A percentile compares a stretch with the other conserved stretches of the same genome.
phyloP scores from a whole-genome alignment of 2,797 vertebrate genomes.

The Sylvia borin region DNA sequence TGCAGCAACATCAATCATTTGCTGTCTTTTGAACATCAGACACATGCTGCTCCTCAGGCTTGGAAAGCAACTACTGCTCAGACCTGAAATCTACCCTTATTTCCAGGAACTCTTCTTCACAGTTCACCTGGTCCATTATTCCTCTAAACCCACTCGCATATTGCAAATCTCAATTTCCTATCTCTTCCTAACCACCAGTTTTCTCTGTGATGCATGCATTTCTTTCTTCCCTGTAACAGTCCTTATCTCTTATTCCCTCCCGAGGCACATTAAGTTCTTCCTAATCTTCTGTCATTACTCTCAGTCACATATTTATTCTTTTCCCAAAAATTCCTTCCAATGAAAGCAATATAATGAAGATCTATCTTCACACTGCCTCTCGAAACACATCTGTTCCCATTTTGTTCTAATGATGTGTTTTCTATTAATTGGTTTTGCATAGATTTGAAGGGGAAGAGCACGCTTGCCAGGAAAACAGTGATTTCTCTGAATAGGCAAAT shows the following conservation, averaged over 20 bases:
- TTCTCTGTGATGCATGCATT: not conserved
- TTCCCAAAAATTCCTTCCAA: not conserved
- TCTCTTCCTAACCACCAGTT: not conserved
- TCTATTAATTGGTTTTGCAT: not conserved
- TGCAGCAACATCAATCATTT: rapidly evolving
- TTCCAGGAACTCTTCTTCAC: not conserved
- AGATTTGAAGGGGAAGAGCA: not conserved
- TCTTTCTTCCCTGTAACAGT: not conserved
- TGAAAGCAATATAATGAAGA: not conserved
- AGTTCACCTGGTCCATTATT: not conserved
- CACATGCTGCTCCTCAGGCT: not conserved
- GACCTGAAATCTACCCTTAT: not conserved
- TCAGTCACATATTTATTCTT: not conserved
- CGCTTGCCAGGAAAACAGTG: not conserved
- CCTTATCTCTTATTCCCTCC: not conserved
- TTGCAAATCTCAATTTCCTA: not conserved
- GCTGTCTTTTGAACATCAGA: not conserved
- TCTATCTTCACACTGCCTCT: not conserved
- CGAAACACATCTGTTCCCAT: not conserved
- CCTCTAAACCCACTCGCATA: not conserved
- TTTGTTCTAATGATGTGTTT: not conserved
- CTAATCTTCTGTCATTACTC: not conserved
- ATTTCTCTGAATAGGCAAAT: not conserved
- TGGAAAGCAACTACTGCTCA: not conserved
- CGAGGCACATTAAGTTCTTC: not conserved